phyloP scores from a whole-genome alignment of 2,113 vertebrate genomes.

The Heterochromis multidens region DNA sequence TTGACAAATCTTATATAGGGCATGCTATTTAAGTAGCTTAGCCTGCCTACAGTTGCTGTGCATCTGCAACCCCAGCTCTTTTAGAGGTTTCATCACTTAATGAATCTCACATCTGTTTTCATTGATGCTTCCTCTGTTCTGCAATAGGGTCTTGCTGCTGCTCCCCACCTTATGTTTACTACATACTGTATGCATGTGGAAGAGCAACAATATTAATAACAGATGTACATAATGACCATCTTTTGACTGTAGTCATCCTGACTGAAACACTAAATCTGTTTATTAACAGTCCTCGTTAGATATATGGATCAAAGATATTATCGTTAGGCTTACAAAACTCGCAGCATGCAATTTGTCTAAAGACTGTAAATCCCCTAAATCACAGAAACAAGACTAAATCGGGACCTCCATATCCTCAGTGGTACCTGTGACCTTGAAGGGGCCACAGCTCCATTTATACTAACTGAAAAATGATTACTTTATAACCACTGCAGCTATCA shows the following conservation, averaged over 20 bases:
- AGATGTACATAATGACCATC: accelerated
- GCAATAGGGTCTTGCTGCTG: neutral
- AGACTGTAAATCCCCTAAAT: neutral
- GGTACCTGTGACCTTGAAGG: neutral
- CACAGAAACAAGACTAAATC: neutral
- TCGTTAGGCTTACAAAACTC: neutral
- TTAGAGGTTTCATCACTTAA: neutral
- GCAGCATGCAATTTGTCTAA: accelerated
- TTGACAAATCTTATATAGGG: neutral
- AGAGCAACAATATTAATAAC: neutral
- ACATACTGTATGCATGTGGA: accelerated
- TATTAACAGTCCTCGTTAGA: no score
- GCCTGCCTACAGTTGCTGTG: neutral
- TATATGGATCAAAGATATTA: neutral
- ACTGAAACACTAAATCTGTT: no score
- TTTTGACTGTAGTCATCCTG: accelerated
- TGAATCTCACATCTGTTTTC: accelerated
- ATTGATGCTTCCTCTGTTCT: neutral
- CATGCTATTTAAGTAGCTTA: neutral
- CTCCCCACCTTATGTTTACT: neutral
- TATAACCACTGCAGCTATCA: neutral
- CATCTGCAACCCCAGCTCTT: neutral
- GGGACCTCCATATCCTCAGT: neutral
- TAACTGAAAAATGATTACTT: neutral
- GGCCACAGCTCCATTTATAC: neutral